Percentiles rank a stretch among this genome's conserved stretches.
phyloP scores from a whole-genome alignment of 2,888 invertebrate species.

The Orthosia cruda region DNA sequence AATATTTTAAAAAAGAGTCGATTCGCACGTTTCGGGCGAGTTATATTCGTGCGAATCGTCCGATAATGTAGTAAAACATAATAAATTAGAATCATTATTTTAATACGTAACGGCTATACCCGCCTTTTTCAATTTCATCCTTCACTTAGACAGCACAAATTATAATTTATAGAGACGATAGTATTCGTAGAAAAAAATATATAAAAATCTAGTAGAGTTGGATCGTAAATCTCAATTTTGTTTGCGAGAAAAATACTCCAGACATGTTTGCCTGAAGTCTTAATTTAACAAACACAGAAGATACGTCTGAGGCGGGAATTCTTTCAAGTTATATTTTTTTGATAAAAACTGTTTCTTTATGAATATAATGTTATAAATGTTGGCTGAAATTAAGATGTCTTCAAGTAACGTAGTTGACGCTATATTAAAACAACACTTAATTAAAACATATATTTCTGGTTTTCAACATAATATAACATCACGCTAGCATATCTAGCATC shows the following conservation, averaged over 20 bases:
- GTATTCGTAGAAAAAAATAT: constrained; percentile 34
- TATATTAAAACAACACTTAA: neutral
- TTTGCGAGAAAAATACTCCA: constrained; percentile 52
- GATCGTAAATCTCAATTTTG: constrained; percentile 57
- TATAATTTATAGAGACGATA: constrained; percentile 46
- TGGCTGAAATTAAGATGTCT: neutral
- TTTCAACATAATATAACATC: too few species aligned
- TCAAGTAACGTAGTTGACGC: neutral
- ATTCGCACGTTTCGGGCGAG: too few species aligned
- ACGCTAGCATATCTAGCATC: too few species aligned
- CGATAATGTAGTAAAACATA: too few species aligned
- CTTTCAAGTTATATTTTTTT: neutral
- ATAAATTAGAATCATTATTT: constrained; percentile 10
- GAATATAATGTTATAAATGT: neutral
- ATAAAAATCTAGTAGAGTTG: constrained; percentile 27
- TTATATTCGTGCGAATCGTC: too few species aligned
- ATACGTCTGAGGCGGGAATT: constrained; percentile 31
- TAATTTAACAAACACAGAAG: constrained; percentile 43
- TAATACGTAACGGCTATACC: constrained; percentile 5
- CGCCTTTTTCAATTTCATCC: constrained; percentile 35
- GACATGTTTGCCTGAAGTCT: constrained; percentile 51
- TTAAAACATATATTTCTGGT: too few species aligned
- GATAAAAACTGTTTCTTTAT: neutral
- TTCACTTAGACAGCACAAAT: constrained; percentile 21
- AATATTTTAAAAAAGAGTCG: too few species aligned